A percentile compares a stretch with the other conserved stretches of the same genome.
phyloP scores from a whole-genome alignment of 2,113 vertebrate species.

The Junco hyemalis region DNA sequence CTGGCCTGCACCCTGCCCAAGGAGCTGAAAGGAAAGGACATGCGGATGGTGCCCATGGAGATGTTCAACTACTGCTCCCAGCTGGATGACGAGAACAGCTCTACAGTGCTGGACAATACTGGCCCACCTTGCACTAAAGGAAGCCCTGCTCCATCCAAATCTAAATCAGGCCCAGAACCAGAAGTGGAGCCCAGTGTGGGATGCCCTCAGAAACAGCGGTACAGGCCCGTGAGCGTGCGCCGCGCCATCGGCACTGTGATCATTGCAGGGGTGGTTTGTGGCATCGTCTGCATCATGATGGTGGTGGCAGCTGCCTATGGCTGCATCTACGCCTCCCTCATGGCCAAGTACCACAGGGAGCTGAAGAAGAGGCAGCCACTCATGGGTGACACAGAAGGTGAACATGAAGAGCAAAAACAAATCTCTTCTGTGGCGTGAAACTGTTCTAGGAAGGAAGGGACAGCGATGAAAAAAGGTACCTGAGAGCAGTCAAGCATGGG shows the following conservation, averaged over 20 bases:
- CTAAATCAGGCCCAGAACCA: constrained; percentile 66
- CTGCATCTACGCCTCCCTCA: constrained; percentile 97
- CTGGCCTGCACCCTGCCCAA: constrained; percentile 95
- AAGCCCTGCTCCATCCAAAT: constrained; percentile 69
- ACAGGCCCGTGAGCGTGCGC: constrained; percentile 90
- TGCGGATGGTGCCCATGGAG: constrained; percentile 93
- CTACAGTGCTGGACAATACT: constrained; percentile 74
- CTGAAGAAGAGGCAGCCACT: constrained; percentile 95
- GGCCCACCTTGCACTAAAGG: constrained; percentile 85
- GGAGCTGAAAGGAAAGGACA: constrained; percentile 94
- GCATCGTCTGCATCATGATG: constrained; percentile 99
- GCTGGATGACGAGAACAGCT: constrained; percentile 89
- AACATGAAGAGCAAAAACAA: constrained; percentile 94
- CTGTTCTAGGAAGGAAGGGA: constrained; percentile 28
- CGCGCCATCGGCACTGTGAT: constrained; percentile 96
- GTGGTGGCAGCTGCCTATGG: constrained; percentile 95
- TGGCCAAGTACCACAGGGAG: constrained; percentile 98
- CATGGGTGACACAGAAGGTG: constrained; percentile 93
- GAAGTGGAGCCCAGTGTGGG: constrained; percentile 74
- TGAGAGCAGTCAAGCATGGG: constrained; percentile 63
- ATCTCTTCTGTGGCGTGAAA: constrained; percentile 95
- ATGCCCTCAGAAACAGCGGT: constrained; percentile 83
- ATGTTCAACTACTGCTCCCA: constrained; percentile 99
- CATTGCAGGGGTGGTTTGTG: constrained; percentile 94
- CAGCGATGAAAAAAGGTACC: constrained; percentile 46